Evolutionary conservation across 2,797 vertebrate species (phyloP), one percentile per base, ranked within the genome.

Genomic region (Takifugu ocellatus): DNA sequence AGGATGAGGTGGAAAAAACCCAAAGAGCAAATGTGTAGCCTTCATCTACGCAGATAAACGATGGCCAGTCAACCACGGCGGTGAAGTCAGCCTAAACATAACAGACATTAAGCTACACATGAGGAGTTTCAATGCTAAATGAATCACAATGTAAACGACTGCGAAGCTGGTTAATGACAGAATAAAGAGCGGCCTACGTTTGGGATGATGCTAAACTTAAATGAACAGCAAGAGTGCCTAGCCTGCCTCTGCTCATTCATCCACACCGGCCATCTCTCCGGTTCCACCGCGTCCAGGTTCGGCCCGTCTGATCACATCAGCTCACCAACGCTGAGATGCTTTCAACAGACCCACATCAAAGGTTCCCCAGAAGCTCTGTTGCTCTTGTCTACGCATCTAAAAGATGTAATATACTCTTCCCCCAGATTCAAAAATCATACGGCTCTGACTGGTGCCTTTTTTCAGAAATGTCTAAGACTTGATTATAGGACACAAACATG

Each of bases 311-410:
- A 67, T 72, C 60, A 25, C 75, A 87, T 83, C 73, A 79, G 59
- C 59, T 72, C 68, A 11, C 75, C 64, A 51, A 66, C 66, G 60
- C 68, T 68, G 70, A 81, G 24, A 77, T 54, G 77, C 74, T 80
- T 85, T 84, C 72, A 61, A 62, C 63, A 77, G 57, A 74, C 78
- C 74, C 65, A 78, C 78, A 70, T 87, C 75, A 88, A 87, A 87
- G 60, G 71, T 68, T 57, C 63, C 77, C 79, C 77, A 85, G 76
- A 79, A 84, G 79, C 66, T 46, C 71, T 54, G 43, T 66, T 27
- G 11, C 73, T 61, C 72, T 79, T 11, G 45, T 75, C 74, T 56
- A 59, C 56, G 51, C 70, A 69, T 78, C 68, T 74, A 72, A 72
- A 77, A 78, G 63, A 70, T 64, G 51, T 54, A 45, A 68, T 33